phyloP scores from a whole-genome alignment of 37 sponge, comb jelly and placozoan genomes.

The Ephydatia muelleri region DNA sequence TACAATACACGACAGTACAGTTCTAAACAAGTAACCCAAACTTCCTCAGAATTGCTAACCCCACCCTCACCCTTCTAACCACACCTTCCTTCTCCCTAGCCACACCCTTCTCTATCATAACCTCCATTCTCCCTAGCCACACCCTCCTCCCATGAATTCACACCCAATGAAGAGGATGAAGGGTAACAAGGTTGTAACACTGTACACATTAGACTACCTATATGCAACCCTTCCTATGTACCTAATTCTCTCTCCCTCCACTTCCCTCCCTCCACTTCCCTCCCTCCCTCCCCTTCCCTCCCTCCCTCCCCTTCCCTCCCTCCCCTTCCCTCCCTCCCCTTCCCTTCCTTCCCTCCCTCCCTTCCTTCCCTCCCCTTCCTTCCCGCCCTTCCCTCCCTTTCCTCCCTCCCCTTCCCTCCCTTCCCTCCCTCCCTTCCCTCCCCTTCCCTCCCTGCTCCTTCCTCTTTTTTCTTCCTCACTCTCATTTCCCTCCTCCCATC shows the following conservation, averaged over 20 bases:
- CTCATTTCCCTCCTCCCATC: not conserved
- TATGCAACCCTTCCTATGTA: not conserved
- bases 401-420: no score
- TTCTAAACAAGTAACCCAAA: no score
- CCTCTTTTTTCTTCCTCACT: not conserved
- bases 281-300: not conserved
- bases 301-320: not conserved
- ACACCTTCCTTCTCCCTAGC: no score
- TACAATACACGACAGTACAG: no score
- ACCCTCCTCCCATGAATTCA: not conserved
- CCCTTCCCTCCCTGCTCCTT: not conserved
- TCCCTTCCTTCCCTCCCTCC: not conserved
- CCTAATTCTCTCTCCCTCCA: no score
- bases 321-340: not conserved
- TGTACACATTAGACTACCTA: not conserved
- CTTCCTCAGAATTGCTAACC: no score
- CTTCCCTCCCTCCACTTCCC: no score
- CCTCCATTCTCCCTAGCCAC: not conserved
- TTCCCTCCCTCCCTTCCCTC: not conserved
- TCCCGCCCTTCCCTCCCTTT: not conserved
- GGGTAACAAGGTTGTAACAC: no score
- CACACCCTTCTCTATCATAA: no score
- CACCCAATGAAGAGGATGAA: not conserved
- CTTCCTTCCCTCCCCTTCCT: not conserved
- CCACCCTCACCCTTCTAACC: no score